Base-by-base conservation (phyloP, 2,888 invertebrate species). In the Ophion ventricosus region DNA sequence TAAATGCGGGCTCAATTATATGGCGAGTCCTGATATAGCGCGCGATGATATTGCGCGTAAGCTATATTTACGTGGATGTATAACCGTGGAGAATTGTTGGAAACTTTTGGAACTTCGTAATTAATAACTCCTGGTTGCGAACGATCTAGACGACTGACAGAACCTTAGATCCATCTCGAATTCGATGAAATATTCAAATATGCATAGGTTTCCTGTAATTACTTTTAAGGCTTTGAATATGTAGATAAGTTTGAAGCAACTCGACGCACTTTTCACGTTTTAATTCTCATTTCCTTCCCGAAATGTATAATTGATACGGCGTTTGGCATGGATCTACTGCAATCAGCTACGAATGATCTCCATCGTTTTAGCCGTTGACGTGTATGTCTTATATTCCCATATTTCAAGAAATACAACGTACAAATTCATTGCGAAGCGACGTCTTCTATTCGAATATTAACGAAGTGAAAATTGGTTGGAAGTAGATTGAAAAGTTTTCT, bases 121-220 rank as follows among this genome's bases (percentile, higher is more conserved):
- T 49, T 49, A 49, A 49, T 49, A 17, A 49, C 17, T 49, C 49
- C 49, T 17, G 4, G 2, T 49, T 17, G 17, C 17, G 49, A 49
- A 49, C 49, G 14, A 49, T 49, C 14, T 49, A 49, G 14, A 49
- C 49, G 14, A 14, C 49, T 49, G 14, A 49, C 4, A 49, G 49
- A 0, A 49, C 17, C 17, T 49, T 49, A 49, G 49, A 49, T 49
- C 49, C 0, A 17, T 49, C 49, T 49, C 49, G 49, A 49, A 64
- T 43, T 63, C 29, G 10, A 43, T 43, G 56, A 76, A 66, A 69
- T 81, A 81, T 81, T 81, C 76, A 81, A 29, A 76, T 76, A 81
- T 81, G 70, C 81, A 72, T 63, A 56, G 35, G 29, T 26, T 72
- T 72, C 56, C 29, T 66, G 63, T 81, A 81, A 76, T 81, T 81